Evolutionary conservation across 2,888 invertebrate species (phyloP).

Genomic region (Xiphydria camelus): DNA sequence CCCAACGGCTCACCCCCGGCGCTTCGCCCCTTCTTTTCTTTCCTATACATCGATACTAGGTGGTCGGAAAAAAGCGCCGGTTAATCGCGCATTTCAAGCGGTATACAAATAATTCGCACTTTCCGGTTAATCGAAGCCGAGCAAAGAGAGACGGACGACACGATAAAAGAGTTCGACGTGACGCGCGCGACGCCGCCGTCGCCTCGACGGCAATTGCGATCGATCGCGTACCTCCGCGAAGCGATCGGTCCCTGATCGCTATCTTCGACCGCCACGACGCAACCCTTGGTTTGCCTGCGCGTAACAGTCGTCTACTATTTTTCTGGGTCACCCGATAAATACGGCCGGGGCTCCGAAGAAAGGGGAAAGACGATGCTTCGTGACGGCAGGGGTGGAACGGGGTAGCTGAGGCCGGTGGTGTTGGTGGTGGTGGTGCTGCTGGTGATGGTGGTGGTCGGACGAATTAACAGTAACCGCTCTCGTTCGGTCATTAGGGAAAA

Average conservation of each 20-base stretch:
- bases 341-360: slow-evolving; percentile 22
- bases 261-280: no score
- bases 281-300: neutral
- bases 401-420: no score
- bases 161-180: no score
- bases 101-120: no score
- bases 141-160: no score
- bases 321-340: slow-evolving; percentile 52
- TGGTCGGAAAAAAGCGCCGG: slow-evolving; percentile 23
- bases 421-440: neutral
- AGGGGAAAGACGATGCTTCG: slow-evolving; percentile 13
- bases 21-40: slow-evolving; percentile 23
- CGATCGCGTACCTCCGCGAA: no score
- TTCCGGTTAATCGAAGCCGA: no score
- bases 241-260: no score
- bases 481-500: slow-evolving; percentile 47
- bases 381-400: slow-evolving; percentile 20
- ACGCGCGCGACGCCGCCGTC: no score
- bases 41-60: slow-evolving; percentile 31
- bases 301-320: slow-evolving; percentile 24
- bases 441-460: slow-evolving; percentile 25
- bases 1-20: neutral
- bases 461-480: slow-evolving; percentile 52
- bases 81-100: no score
- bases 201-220: no score